Evolutionary conservation across 2,888 invertebrate genomes (phyloP).

Genomic region (Lomographa bimaculata): DNA sequence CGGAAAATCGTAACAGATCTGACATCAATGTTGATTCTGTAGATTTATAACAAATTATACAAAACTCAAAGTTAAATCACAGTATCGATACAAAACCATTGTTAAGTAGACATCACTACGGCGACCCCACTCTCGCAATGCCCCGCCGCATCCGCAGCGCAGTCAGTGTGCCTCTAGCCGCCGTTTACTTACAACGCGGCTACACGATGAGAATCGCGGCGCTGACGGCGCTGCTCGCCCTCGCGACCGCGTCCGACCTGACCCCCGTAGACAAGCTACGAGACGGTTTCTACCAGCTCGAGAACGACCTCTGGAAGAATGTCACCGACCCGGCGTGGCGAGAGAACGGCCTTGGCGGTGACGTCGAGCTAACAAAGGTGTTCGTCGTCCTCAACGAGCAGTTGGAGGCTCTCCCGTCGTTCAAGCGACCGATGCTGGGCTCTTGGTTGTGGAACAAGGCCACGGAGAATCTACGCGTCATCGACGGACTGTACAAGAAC

Average conservation of each 20-base stretch:
- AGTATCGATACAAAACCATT: slow-evolving; percentile 18
- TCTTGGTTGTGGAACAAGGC: slow-evolving; percentile 87
- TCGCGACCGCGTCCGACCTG: slow-evolving; percentile 53
- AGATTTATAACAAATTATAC: no score
- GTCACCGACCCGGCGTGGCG: slow-evolving; percentile 67
- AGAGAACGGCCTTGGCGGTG: slow-evolving; percentile 66
- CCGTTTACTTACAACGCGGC: slow-evolving; percentile 46
- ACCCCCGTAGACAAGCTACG: slow-evolving; percentile 84
- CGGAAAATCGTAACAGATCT: no score
- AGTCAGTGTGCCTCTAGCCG: slow-evolving; percentile 60
- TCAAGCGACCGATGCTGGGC: slow-evolving; percentile 51
- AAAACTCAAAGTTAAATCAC: no score
- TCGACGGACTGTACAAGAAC: slow-evolving; percentile 87
- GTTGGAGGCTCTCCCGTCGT: slow-evolving; percentile 61
- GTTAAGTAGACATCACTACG: slow-evolving; percentile 48
- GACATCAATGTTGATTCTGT: no score
- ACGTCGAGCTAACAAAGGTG: slow-evolving; percentile 82
- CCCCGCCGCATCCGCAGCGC: slow-evolving; percentile 45
- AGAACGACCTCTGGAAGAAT: slow-evolving; percentile 77
- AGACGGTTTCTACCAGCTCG: slow-evolving; percentile 82
- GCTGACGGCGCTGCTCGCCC: slow-evolving; percentile 57
- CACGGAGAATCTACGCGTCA: slow-evolving; percentile 82
- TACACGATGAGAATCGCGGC: slow-evolving; percentile 61
- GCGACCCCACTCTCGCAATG: slow-evolving; percentile 57
- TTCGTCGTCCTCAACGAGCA: slow-evolving; percentile 82